A percentile compares a stretch with the other conserved stretches of the same genome.
These are phyloP conservation scores for Metaphire vulgaris DNA, from an alignment of 1,140 invertebrate species.

Conservation along the genomic window DNA sequence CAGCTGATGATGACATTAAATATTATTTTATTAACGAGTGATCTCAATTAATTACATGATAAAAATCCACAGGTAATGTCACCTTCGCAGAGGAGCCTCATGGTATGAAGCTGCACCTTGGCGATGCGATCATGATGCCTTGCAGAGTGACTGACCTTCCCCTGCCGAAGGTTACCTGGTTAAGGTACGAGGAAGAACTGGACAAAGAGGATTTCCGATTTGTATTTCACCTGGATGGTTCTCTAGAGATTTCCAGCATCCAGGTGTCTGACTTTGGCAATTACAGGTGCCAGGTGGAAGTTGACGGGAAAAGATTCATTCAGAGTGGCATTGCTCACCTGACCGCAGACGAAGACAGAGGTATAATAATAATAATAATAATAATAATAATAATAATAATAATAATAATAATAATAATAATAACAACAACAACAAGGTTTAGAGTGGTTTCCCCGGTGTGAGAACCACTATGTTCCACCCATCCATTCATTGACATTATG, in stretches of 20 bases:
- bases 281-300: slow-evolving; percentile 67
- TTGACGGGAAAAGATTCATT: slow-evolving; percentile 58
- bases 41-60: too few relatives aligned
- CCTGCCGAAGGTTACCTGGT: slow-evolving; percentile 64
- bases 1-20: too few relatives aligned
- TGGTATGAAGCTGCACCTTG: slow-evolving; percentile 59
- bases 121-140: slow-evolving; percentile 60
- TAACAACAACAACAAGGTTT: too few relatives aligned
- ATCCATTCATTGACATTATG: too few relatives aligned
- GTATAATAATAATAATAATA: too few relatives aligned
- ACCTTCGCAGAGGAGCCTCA: slow-evolving; percentile 64
- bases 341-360: slow-evolving; percentile 59
- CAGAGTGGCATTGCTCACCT: slow-evolving; percentile 66
- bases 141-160: slow-evolving; percentile 54
- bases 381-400: too few relatives aligned
- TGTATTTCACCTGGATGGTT: slow-evolving; percentile 55
- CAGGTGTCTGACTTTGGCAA: slow-evolving; percentile 64
- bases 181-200: slow-evolving; percentile 61
- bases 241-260: slow-evolving; percentile 76
- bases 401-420: too few relatives aligned
- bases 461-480: too few relatives aligned
- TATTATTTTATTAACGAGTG: too few relatives aligned
- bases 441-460: too few relatives aligned
- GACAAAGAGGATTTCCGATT: slow-evolving; percentile 29
- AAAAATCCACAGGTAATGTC: too few relatives aligned